These are phyloP conservation scores for Hypsopygia costalis DNA, from an alignment of 2,888 invertebrate species.

Conservation along the genomic window DNA sequence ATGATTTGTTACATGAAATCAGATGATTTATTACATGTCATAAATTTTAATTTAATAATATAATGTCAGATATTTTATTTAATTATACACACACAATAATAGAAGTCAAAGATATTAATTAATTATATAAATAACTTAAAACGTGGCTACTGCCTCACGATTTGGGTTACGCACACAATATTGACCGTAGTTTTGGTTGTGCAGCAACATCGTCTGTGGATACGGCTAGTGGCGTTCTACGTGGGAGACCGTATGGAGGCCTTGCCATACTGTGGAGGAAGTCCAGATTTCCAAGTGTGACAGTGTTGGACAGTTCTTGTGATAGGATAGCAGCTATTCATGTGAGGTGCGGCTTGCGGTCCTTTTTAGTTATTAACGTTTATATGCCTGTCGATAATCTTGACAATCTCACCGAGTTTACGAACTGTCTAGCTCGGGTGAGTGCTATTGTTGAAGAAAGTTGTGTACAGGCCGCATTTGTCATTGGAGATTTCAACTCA, in stretches of 20 bases:
- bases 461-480: neutral
- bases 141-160: neutral
- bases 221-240: too few relatives aligned
- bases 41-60: neutral
- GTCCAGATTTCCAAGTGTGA: neutral
- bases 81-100: too few relatives aligned
- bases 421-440: neutral
- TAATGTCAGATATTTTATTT: too few relatives aligned
- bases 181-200: neutral
- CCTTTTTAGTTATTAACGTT: neutral
- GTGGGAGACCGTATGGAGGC: too few relatives aligned
- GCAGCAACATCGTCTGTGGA: neutral
- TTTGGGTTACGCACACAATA: neutral
- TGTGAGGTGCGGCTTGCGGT: neutral
- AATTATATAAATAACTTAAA: neutral
- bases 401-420: neutral
- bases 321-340: neutral
- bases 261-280: neutral
- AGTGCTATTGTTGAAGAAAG: constrained; percentile 9
- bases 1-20: neutral
- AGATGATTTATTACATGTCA: too few relatives aligned
- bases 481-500: constrained; percentile 6
- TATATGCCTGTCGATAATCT: neutral
- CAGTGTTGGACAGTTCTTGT: neutral
- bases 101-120: too few relatives aligned